A percentile compares a stretch with the other conserved stretches of the same genome.
Evolutionary conservation across 2,797 vertebrate genomes (phyloP).

Genomic region (Vireo griseus): DNA sequence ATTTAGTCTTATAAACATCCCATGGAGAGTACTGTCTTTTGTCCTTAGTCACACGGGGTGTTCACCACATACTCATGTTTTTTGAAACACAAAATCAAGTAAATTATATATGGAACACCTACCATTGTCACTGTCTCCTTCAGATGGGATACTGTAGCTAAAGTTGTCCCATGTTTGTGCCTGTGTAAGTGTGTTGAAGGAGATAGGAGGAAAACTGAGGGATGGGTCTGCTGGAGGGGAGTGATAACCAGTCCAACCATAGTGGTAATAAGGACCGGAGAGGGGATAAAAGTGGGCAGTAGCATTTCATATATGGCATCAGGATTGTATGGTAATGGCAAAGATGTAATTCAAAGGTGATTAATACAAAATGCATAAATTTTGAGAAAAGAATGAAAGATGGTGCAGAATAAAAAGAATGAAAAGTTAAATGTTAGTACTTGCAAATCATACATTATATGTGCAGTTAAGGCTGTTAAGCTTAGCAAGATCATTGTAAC

Average conservation of each 20-base stretch:
- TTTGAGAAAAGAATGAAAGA: constrained; percentile 69
- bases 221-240: constrained; percentile 80
- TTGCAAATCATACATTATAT: constrained; percentile 69
- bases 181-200: constrained; percentile 89
- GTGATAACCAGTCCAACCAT: constrained; percentile 71
- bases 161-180: constrained; percentile 85
- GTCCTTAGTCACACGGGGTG: not conserved
- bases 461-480: constrained; percentile 76
- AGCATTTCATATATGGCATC: constrained; percentile 70
- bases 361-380: constrained; percentile 68
- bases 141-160: constrained; percentile 83
- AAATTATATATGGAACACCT: constrained; percentile 75
- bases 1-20: not conserved
- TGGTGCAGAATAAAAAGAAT: constrained; percentile 75
- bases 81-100: constrained; percentile 36
- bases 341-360: constrained; percentile 62
- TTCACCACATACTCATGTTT: not conserved
- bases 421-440: constrained; percentile 82
- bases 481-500: constrained; percentile 28
- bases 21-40: not conserved
- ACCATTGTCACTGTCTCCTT: constrained; percentile 87
- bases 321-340: constrained; percentile 66
- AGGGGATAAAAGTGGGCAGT: constrained; percentile 56
- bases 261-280: constrained; percentile 57
- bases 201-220: constrained; percentile 88